These are phyloP conservation scores for Neolamprologus kungweensis DNA, from an alignment of 2,113 vertebrate species.

Conservation along the genomic window DNA sequence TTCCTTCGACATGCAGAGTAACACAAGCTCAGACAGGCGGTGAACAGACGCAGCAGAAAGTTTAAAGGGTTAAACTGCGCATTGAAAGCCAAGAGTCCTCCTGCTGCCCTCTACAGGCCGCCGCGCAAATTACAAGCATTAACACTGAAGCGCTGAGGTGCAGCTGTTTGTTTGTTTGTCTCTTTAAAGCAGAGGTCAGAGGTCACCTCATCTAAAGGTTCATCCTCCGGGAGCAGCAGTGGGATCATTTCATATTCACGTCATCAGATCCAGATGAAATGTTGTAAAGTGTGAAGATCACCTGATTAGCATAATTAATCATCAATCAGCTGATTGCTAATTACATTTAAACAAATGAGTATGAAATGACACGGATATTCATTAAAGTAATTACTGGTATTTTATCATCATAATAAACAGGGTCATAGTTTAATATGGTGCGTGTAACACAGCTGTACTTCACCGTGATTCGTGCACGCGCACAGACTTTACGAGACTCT, in stretches of 20 bases:
- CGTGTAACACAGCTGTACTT: neutral
- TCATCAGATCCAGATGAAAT: neutral
- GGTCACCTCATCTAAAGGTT: neutral
- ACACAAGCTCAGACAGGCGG: neutral
- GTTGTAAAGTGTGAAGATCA: neutral
- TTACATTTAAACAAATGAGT: neutral
- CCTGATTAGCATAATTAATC: neutral
- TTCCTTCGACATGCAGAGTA: neutral
- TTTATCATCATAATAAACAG: neutral
- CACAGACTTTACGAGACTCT: neutral
- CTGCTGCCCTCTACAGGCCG: neutral
- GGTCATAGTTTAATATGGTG: neutral
- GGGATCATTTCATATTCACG: neutral
- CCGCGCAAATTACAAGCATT: neutral
- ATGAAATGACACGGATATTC: accelerated
- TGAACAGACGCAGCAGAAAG: neutral
- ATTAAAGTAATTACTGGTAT: neutral
- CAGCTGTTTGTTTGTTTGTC: neutral
- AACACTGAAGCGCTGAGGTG: neutral
- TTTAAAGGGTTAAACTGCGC: neutral
- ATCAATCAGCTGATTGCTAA: neutral
- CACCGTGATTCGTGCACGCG: neutral
- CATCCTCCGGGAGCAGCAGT: neutral
- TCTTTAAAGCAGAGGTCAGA: neutral
- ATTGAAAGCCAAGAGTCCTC: neutral